Percentiles rank a stretch among this genome's conserved stretches.
phyloP scores from a whole-genome alignment of 1,140 invertebrate species.

The Ceratina japonica region DNA sequence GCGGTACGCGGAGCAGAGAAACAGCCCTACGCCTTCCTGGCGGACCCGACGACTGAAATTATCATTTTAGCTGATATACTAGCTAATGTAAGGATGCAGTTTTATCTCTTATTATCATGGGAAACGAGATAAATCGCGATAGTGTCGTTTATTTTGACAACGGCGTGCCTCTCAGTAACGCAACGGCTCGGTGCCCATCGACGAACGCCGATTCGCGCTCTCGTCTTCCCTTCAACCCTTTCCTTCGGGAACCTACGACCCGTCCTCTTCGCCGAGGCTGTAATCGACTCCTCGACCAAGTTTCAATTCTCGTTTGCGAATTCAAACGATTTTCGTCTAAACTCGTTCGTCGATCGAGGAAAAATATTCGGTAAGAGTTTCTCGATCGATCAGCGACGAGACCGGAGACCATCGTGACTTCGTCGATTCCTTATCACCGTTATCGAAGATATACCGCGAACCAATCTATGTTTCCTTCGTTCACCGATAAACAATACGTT shows the following conservation, averaged over 20 bases:
- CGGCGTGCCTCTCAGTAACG: slow-evolving; percentile 53
- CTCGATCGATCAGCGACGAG: neutral
- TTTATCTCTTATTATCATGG: slow-evolving; percentile 81
- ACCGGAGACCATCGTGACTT: neutral
- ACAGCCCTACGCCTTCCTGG: slow-evolving; percentile 75
- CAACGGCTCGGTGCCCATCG: slow-evolving; percentile 60
- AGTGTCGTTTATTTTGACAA: slow-evolving; percentile 80
- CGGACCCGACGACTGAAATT: slow-evolving; percentile 78
- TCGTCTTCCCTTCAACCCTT: slow-evolving; percentile 10
- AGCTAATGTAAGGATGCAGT: slow-evolving; percentile 80
- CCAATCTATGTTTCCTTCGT: slow-evolving; percentile 36
- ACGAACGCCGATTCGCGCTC: slow-evolving; percentile 12
- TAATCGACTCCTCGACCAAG: neutral
- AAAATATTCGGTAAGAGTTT: neutral
- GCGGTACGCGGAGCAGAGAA: slow-evolving; percentile 34
- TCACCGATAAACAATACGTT: slow-evolving; percentile 33
- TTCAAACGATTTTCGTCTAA: neutral
- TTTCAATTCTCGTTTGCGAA: neutral
- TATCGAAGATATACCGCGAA: slow-evolving; percentile 30
- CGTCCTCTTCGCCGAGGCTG: too few species aligned
- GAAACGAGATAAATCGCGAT: slow-evolving; percentile 81
- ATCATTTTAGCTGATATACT: slow-evolving; percentile 81
- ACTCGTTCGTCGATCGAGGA: neutral
- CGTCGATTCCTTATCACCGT: slow-evolving; percentile 29
- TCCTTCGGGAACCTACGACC: neutral